Base-by-base conservation (phyloP, 1,140 invertebrate species). In the Panulirus ornatus region DNA sequence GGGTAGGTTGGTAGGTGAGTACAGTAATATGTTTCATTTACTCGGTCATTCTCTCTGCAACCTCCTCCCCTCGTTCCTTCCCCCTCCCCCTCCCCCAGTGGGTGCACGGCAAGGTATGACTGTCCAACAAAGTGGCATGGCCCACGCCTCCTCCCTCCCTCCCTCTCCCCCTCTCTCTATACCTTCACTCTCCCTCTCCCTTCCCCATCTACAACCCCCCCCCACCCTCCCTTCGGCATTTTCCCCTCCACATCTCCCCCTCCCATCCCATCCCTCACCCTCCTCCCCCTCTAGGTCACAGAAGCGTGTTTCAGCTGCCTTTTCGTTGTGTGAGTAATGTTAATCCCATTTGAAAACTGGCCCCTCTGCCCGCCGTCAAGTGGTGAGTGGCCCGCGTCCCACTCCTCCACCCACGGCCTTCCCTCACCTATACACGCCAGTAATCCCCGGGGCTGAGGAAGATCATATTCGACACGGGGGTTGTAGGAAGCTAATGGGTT, bases 321-420 rank as follows among this genome's bases (percentile, higher is more conserved):
- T 84, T 58, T 82, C 79, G 79, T 82, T 82, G 79, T 84, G 81
- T 71, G 38, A 27, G 63, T 84, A 84, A 84, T 84, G 58, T 84
- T 84, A 84, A 84, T 84, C 81, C 81, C 81, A 84, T 84, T 84
- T 22, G 81, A 84, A 70, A 84, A 84, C 58, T 84, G 63, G 81
- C 58, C 51, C 51, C 38, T 47, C 47, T 9, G 1, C 14, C 79
- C 36, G n/a, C 58, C 38, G 81, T 84, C 81, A 84, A 84, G 81
- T 84, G 81, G 54, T 40, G 34, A 84, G 81, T 42, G 38, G 58
- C 58, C 30, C 3, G 40, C 47, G 42, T 76, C 38, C 44, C 14
- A 71, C 16, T 22, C 70, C 70, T 8, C 30, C 11, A 22, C 5
- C 19, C 2, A 1, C 5, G 16, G 30, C 76, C 36, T 11, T 30